Evolutionary conservation across 2,113 vertebrate genomes (phyloP), one percentile per base, ranked within the genome.

Genomic region (Oryzias celebensis): DNA sequence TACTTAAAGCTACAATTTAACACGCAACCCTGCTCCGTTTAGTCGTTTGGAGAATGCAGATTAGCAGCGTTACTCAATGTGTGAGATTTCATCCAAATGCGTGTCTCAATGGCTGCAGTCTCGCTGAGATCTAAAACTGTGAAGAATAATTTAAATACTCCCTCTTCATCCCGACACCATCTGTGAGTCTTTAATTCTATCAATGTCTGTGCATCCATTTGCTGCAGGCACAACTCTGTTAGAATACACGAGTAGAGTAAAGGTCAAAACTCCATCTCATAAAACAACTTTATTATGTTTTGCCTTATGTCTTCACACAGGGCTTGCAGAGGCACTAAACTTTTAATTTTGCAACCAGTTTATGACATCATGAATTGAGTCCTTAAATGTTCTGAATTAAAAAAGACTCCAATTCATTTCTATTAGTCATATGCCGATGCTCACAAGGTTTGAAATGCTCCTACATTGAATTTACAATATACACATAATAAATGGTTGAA

Each of bases 101-200:
- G 73, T 68, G 53, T 81, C 73, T 53, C 20, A 24, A 52, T 60
- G 54, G 75, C 83, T 42, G 68, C 81, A 10, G 71, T 74, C 50
- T 68, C 73, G 70, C 74, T 22, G 72, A 62, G 77, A 66, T 70
- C 62, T 71, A 62, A 62, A 72, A 76, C 73, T 77, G 84, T 67
- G 77, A 81, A 65, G 68, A 83, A 78, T 80, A 10, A 78, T 88
- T 84, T 79, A 69, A 84, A 88, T 79, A 71, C 73, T 82, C 69
- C 74, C 81, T 76, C 69, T 59, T 70, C 63, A 65, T 72, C 65
- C 68, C 72, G 72, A 51, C 82, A 75, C 82, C 82, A 82, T 85
- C 87, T 84, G 78, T 58, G 77, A 77, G 62, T 67, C 60, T 68
- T 62, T 55, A 48, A 71, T 76, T 64, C 47, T 36, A 2, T 2